A percentile compares a stretch with the other conserved stretches of the same genome.
phyloP scores from a whole-genome alignment of 2,113 vertebrate species.

The Mesembrinibis cayennensis region DNA sequence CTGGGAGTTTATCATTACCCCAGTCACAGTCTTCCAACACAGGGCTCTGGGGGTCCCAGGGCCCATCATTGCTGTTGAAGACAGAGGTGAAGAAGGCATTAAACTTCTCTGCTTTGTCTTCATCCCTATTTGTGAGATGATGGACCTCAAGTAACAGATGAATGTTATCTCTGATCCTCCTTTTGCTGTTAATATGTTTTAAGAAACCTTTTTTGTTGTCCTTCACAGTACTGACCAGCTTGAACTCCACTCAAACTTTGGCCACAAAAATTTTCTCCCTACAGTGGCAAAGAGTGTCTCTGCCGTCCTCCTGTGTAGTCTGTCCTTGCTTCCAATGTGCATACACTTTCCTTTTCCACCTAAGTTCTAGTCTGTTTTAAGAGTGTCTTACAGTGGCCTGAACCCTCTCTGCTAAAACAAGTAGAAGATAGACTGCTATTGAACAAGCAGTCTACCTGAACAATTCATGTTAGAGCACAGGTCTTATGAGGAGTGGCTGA shows the following conservation, averaged over 20 bases:
- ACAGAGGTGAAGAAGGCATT: not conserved
- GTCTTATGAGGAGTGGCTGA: not conserved
- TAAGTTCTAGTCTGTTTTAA: not conserved
- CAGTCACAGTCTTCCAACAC: not conserved
- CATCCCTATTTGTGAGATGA: not conserved
- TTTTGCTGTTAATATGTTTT: not conserved
- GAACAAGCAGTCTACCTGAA: not conserved
- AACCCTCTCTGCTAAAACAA: not conserved
- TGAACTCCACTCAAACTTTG: not conserved
- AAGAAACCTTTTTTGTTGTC: not conserved
- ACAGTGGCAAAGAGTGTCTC: not conserved
- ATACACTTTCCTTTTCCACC: not conserved
- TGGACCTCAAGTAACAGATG: not conserved
- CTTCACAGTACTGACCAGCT: not conserved
- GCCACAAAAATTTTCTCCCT: not conserved
- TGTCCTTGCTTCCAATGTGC: not conserved
- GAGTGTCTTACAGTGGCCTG: not conserved
- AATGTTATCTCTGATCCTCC: not conserved
- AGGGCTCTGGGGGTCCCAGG: not conserved
- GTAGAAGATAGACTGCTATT: not conserved
- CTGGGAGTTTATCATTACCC: not conserved
- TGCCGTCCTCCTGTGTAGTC: not conserved
- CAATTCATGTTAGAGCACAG: not conserved
- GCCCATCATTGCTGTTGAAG: rapidly evolving
- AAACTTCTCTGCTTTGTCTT: not conserved